Base-by-base conservation (phyloP, 2,113 vertebrate species). In the Zosterops borbonicus region DNA sequence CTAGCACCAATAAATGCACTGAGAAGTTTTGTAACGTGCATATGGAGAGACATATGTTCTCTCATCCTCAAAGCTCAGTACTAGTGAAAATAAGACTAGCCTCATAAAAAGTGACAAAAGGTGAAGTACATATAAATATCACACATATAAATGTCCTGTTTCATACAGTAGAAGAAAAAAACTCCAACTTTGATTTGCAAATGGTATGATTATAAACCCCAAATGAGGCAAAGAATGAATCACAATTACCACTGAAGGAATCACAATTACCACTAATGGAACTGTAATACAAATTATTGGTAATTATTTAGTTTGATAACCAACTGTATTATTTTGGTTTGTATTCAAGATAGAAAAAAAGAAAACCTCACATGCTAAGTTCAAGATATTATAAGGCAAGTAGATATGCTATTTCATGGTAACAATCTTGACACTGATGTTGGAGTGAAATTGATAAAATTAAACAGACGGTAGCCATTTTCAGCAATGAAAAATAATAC, bases 1-100 rank as follows among this genome's bases (percentile, higher is more conserved):
- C 94, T 96, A 98, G 56, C 88, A 97, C 96, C 95, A 97, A 97
- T 97, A 97, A 98, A 97, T 91, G 96, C 96, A 95, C 86, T 89
- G 97, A 98, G 94, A 97, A 98, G 86, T 95, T 97, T 95, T 97
- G 91, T 92, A 95, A 87, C 25, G 88, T 93, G 94, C 98, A 98
- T 98, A 98, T 98, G 98, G 98, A 95, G 96, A 98, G 95, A 95
- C 98, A 98, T 98, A 98, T 98, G 98, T 96, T 98, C 96, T 89
- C 85, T 96, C 95, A 97, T 97, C 94, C 95, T 97, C 21, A n/a
- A 90, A 97, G 95, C 95, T 97, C 90, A 89, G 76, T 83, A 97
- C 94, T 91, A 97, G 97, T 91, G 96, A 97, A 97, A 96, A 95
- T 96, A 98, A 97, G 96, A 97, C 89, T 89, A 98, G 96, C 92